phyloP scores from a whole-genome alignment of 1,140 invertebrate species.

The Dendroctonus ponderosae region DNA sequence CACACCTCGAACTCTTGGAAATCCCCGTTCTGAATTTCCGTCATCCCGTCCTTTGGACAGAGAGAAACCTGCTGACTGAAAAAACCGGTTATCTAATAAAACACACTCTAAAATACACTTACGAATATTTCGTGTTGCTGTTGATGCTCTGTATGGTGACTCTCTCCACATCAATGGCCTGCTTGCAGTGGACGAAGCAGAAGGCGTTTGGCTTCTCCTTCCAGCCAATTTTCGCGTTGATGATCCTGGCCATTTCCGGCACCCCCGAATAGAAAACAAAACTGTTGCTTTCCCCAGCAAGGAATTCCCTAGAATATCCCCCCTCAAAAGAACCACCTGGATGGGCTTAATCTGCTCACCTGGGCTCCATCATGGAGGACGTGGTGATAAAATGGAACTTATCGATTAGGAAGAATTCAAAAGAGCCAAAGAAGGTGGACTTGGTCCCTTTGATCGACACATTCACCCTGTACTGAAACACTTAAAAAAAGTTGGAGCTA shows the following conservation, averaged over 20 bases:
- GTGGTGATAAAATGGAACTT: slow-evolving; percentile 38
- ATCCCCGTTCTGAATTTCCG: slow-evolving; percentile 18
- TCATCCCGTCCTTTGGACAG: slow-evolving; percentile 13
- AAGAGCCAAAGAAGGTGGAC: slow-evolving; percentile 35
- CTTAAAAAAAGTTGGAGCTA: slow-evolving; percentile 28
- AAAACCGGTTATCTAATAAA: not conserved
- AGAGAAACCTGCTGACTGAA: slow-evolving; percentile 10
- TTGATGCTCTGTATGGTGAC: slow-evolving; percentile 23
- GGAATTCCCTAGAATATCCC: slow-evolving; percentile 23
- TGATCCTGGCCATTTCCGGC: slow-evolving; percentile 38
- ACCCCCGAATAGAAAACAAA: slow-evolving; percentile 42
- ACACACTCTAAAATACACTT: not conserved
- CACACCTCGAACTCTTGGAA: slow-evolving; percentile 3
- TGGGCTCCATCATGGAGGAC: slow-evolving; percentile 16
- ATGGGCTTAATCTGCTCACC: slow-evolving; percentile 13
- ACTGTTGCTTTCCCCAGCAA: slow-evolving; percentile 35
- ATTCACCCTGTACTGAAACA: slow-evolving; percentile 37
- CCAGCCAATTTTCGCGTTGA: slow-evolving; percentile 44
- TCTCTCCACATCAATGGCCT: slow-evolving; percentile 30
- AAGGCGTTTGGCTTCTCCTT: slow-evolving; percentile 33
- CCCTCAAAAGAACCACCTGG: not conserved
- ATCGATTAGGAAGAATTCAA: slow-evolving; percentile 44
- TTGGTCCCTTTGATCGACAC: slow-evolving; percentile 20
- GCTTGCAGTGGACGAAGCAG: slow-evolving; percentile 30
- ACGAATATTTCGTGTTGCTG: slow-evolving; percentile 17